Base-by-base conservation (phyloP, 2,888 invertebrate species). In the Stenurella melanura region DNA sequence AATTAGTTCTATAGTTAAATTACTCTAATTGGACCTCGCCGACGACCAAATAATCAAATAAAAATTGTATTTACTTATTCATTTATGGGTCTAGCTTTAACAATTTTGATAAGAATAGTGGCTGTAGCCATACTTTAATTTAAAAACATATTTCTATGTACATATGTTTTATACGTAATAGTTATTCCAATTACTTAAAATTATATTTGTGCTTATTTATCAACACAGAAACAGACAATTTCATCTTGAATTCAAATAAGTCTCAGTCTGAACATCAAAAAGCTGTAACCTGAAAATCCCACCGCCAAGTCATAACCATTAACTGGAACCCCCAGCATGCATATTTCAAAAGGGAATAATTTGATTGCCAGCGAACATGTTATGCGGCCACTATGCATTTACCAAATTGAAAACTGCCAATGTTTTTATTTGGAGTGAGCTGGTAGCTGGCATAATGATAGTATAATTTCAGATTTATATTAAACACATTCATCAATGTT, bases 351-450 rank as follows among this genome's bases (percentile, higher is more conserved):
- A 18, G 58, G 17, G 58, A 69, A 57, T 69, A 69, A 58, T 69
- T 58, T 69, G 69, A 69, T 69, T 69, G 69, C 58, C 58, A 19
- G 57, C 69, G 30, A 63, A 50, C 67, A 21, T 19, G 38, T 38
- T 38, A 17, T 38, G 56, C 56, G 10, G 26, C 57, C 11, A 57
- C 69, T 57, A 57, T 71, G 78, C 80, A 81, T 80, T 82, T 81
- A 78, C 71, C 75, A 77, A 82, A 82, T 82, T 82, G 76, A 76
- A 80, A 81, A 77, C 70, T 74, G 76, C 76, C 79, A 78, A 60
- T 77, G 79, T 81, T 81, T 50, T 50, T 50, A 50, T 50, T 50
- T 50, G n/a, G 50, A 50, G 1, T 50, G 50, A 50, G n/a, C 5
- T 50, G n/a, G 50, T n/a, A 15, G 50, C 50, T n/a, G 12, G 12